Base-by-base conservation (phyloP, 2,888 invertebrate species). In the Acanthacorydalis orientalis region DNA sequence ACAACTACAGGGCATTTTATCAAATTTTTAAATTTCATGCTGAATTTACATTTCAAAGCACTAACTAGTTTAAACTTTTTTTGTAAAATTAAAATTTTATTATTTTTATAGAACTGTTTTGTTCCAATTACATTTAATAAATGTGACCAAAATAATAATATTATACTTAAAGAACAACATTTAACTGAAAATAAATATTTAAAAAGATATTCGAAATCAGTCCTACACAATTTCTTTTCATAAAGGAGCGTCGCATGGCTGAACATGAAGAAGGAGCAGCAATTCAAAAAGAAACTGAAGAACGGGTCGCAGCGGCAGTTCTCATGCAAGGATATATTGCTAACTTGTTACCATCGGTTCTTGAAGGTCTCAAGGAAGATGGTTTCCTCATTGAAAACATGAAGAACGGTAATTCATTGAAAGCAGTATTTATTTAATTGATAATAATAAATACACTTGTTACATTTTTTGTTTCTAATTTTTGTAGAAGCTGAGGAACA, bases 261-360 rank as follows among this genome's bases (percentile, higher is more conserved):
- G 81, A 89, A 60, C 80, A 84, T 60, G 73, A 70, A 61, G 69
- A 74, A 69, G 70, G 82, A 68, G 62, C 68, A 52, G 64, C 65
- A 51, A 68, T 78, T 51, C 83, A 85, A 56, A 70, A 69, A 53
- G 84, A 85, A 65, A 83, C 85, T 57, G 82, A 87, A 56, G 81
- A 83, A 60, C 80, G 86, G 51, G 81, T 86, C 37, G 84, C 85
- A 1, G 87, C 87, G 1, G 78, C 85, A 31, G 80, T 84, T 52
- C 75, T 92, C 51, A 77, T 90, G 60, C 85, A 85, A 57, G 87
- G 86, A 51, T 89, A 90, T 67, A 78, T 92, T 62, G 83, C 85
- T 23, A 86, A 87, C 64, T 73, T 92, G 59, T 73, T 92, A 58
- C 91, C 91, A 12, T 74, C 80, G 45, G 87, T 89, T 53, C 73